Evolutionary conservation across 2,888 invertebrate species (phyloP).

Genomic region (Drosophila algonquin): DNA sequence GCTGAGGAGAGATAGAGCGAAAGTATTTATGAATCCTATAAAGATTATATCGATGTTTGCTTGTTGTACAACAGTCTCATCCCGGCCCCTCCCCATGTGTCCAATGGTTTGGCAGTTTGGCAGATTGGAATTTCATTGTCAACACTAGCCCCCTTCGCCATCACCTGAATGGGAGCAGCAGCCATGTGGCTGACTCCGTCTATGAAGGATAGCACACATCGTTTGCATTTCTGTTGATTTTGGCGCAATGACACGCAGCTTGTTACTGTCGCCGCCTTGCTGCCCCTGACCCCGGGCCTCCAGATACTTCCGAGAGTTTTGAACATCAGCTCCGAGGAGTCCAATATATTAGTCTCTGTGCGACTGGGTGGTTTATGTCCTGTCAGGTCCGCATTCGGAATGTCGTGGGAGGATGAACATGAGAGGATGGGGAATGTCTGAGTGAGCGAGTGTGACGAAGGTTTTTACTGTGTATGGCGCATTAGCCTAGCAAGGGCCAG

Average conservation of each 20-base stretch:
- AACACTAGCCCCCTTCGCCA: slow-evolving; percentile 17
- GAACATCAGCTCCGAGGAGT: slow-evolving; percentile 26
- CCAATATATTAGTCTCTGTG: neutral
- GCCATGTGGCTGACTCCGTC: slow-evolving; percentile 11
- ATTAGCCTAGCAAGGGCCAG: slow-evolving; percentile 21
- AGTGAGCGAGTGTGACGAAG: slow-evolving; percentile 1
- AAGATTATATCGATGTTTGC: slow-evolving; percentile 72
- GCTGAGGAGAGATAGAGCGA: slow-evolving; percentile 15
- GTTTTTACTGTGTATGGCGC: slow-evolving; percentile 35
- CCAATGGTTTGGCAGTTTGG: slow-evolving; percentile 26
- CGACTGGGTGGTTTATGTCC: slow-evolving; percentile 16
- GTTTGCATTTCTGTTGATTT: slow-evolving; percentile 77
- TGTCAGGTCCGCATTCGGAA: slow-evolving; percentile 29
- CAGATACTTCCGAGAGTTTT: slow-evolving; percentile 15
- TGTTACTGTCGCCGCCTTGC: slow-evolving; percentile 60
- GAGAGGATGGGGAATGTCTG: slow-evolving; percentile 17
- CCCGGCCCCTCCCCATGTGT: slow-evolving; percentile 4
- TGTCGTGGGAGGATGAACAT: slow-evolving; percentile 4
- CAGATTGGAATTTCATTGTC: slow-evolving; percentile 68
- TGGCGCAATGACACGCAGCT: slow-evolving; percentile 75
- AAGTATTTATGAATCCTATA: slow-evolving; percentile 75
- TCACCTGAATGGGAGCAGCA: slow-evolving; percentile 28
- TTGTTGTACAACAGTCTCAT: slow-evolving; percentile 56
- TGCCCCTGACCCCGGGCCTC: slow-evolving; percentile 8
- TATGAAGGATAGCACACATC: slow-evolving; percentile 58